A percentile compares a stretch with the other conserved stretches of the same genome.
These are phyloP conservation scores for Exocentrus adspersus DNA, from an alignment of 2,888 invertebrate species.

Conservation along the genomic window DNA sequence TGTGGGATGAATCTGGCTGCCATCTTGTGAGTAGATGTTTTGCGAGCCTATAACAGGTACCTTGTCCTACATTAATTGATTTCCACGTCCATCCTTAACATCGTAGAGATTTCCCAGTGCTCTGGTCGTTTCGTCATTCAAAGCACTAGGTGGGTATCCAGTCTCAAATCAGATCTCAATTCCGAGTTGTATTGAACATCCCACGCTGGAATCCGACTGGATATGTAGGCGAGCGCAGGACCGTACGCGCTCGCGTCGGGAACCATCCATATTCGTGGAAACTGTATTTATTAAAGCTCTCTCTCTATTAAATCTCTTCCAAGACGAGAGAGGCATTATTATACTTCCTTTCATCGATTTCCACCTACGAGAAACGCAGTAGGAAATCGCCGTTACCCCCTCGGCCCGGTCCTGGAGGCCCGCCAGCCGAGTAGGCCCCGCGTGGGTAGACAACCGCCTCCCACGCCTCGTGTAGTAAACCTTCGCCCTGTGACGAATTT, in stretches of 20 bases:
- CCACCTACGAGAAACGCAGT: no score
- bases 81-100: no score
- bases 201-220: conserved; percentile 21
- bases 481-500: conserved; percentile 27
- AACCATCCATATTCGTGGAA: neutral
- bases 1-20: no score
- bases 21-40: no score
- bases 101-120: neutral
- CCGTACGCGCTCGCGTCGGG: neutral
- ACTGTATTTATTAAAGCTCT: no score
- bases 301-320: no score
- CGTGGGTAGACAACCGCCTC: conserved; percentile 25
- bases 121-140: conserved; percentile 10
- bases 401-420: conserved; percentile 12
- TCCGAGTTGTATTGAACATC: conserved; percentile 22
- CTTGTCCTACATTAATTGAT: no score
- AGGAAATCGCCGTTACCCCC: neutral
- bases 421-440: conserved; percentile 6
- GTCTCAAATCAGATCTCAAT: conserved; percentile 23
- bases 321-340: no score
- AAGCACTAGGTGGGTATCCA: conserved; percentile 3
- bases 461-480: conserved; percentile 27
- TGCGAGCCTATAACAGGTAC: no score
- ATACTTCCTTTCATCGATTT: no score
- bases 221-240: conserved; percentile 21